phyloP scores from a whole-genome alignment of 2,888 invertebrate species.

The Melipona bicolor region DNA sequence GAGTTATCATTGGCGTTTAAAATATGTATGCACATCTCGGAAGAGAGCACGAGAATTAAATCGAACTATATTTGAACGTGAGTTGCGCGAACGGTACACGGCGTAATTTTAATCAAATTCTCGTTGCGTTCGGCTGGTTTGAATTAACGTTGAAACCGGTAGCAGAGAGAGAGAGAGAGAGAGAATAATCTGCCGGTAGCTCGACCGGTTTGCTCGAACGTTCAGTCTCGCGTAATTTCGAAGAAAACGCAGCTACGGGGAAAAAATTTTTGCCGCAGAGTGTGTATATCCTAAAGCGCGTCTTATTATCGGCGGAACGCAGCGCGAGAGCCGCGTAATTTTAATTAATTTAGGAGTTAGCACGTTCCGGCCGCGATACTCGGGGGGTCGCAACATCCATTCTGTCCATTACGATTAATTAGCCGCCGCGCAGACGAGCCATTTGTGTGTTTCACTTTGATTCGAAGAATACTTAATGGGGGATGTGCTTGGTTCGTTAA shows the following conservation, averaged over 20 bases:
- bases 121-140: not conserved
- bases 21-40: not conserved
- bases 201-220: not conserved
- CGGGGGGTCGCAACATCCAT: not conserved
- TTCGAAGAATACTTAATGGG: constrained; percentile 37
- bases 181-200: not conserved
- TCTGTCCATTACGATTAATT: constrained; percentile 45
- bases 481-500: constrained; percentile 39
- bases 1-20: not conserved
- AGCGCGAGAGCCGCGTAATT: not conserved
- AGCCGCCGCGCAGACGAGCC: constrained; percentile 19
- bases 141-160: not conserved
- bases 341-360: constrained; percentile 27
- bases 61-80: not conserved
- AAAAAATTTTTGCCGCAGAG: not conserved
- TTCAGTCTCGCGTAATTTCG: not conserved
- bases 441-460: constrained; percentile 29
- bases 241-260: not conserved
- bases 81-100: not conserved
- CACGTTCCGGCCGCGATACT: constrained; percentile 12
- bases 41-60: not conserved
- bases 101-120: not conserved
- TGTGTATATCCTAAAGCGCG: not conserved
- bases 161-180: no score
- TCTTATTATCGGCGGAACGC: not conserved